These are phyloP conservation scores for Stenopsyche tienmushanensis DNA, from an alignment of 1,140 invertebrate species.

Conservation along the genomic window DNA sequence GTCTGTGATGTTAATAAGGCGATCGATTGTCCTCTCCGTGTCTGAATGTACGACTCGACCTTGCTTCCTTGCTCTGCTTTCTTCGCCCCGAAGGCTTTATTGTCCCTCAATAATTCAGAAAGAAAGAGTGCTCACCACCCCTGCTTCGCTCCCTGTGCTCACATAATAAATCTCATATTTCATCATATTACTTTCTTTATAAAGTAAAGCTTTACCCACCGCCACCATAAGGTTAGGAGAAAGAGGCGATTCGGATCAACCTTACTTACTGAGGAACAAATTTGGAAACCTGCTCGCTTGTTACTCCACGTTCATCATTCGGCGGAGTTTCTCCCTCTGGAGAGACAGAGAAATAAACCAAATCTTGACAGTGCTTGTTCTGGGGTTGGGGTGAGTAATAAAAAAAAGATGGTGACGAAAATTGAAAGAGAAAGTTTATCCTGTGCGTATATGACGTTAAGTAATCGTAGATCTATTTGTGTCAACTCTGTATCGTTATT, in stretches of 20 bases:
- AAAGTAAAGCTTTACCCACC: slow-evolving; percentile 37
- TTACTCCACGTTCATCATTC: not conserved
- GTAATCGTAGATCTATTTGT: too few relatives aligned
- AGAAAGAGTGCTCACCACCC: slow-evolving; percentile 33
- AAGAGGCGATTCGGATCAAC: not conserved
- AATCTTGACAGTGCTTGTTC: not conserved
- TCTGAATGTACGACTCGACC: slow-evolving; percentile 8
- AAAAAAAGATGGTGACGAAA: not conserved
- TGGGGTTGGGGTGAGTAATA: not conserved
- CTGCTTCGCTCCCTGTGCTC: slow-evolving; percentile 12
- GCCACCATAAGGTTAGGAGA: not conserved
- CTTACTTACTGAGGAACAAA: not conserved
- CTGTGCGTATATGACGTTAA: not conserved
- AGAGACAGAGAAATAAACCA: not conserved
- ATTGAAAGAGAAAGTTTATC: not conserved
- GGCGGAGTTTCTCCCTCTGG: not conserved
- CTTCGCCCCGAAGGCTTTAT: slow-evolving; percentile 16
- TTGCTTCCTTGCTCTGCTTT: not conserved
- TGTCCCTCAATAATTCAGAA: slow-evolving; percentile 38
- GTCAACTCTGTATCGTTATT: too few relatives aligned
- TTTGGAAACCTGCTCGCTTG: not conserved
- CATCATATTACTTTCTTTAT: slow-evolving; percentile 41
- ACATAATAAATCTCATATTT: slow-evolving; percentile 41
- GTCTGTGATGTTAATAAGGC: too few relatives aligned
- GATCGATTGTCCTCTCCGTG: slow-evolving; percentile 12